Conservation (phyloP, 92 coral and sea anemone species). For the Scolanthus callimorphus region DNA sequence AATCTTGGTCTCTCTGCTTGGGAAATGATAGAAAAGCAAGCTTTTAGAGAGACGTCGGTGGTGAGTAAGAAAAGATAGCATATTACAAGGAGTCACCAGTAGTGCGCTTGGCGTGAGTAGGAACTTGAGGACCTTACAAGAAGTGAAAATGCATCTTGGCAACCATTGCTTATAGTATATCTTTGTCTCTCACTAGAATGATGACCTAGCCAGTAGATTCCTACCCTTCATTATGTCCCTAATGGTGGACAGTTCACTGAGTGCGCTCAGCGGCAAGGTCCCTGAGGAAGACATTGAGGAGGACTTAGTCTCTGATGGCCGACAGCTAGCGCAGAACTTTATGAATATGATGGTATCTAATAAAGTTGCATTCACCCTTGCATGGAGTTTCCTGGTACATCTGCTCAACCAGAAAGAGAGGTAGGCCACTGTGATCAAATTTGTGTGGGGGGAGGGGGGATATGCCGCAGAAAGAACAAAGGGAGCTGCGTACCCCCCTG, state of each 20-base stretch:
- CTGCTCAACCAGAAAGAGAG: constrained; percentile 86
- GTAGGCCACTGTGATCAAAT: too few species aligned
- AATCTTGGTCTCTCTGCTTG: constrained; percentile 97
- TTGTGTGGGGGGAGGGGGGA: too few species aligned
- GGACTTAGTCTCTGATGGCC: constrained; percentile 33
- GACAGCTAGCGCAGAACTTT: constrained; percentile 59
- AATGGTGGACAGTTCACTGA: constrained; percentile 89
- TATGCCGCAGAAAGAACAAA: too few species aligned
- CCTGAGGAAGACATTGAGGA: constrained; percentile 58
- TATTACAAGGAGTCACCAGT: too few species aligned
- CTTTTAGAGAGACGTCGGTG: constrained; percentile 79
- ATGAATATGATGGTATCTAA: constrained; percentile 77
- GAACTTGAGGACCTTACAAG: too few species aligned
- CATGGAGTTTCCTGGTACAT: constrained; percentile 76
- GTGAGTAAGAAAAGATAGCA: too few species aligned
- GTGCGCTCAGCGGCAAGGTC: constrained; percentile 56
- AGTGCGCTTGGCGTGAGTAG: too few species aligned
- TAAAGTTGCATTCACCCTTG: constrained; percentile 82
- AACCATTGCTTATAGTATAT: too few species aligned
- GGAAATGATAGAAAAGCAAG: constrained; percentile 94
- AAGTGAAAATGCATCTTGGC: too few species aligned
- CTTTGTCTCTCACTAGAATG: too few species aligned
- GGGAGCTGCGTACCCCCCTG: too few species aligned
- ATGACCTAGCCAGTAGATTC: constrained; percentile 76
- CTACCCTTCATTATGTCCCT: constrained; percentile 88